phyloP scores from a whole-genome alignment of 2,797 vertebrate genomes.

The Triplophysa bombifrons region DNA sequence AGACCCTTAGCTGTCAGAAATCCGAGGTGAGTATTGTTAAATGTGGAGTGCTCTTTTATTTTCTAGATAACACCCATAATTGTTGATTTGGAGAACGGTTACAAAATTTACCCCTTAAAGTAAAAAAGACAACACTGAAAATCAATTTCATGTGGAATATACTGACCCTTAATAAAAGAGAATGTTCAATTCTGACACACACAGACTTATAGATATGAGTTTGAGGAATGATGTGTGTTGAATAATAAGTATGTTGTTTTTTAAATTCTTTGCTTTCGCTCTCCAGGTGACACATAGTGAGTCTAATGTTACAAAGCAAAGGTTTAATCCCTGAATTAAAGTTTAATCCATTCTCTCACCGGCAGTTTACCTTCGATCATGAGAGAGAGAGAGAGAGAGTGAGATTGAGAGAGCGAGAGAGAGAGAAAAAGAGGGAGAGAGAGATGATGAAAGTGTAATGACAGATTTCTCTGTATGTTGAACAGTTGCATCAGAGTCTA shows the following conservation, averaged over 20 bases:
- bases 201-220: neutral
- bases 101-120: neutral
- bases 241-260: conserved; percentile 32
- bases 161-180: neutral
- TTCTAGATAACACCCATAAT: neutral
- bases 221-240: conserved; percentile 22
- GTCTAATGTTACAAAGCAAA: conserved; percentile 41
- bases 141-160: neutral
- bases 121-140: neutral
- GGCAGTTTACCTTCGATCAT: conserved; percentile 30
- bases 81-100: neutral
- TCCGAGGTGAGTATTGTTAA: neutral
- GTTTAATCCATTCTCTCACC: conserved; percentile 30
- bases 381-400: neutral
- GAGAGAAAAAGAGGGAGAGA: neutral
- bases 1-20: neutral
- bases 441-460: conserved; percentile 34
- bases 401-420: neutral
- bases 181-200: neutral
- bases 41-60: neutral
- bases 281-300: conserved; percentile 34
- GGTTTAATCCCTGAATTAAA: conserved; percentile 43
- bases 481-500: conserved; percentile 27
- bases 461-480: conserved; percentile 24
- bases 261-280: conserved; percentile 24